These are phyloP conservation scores for Mylabris phalerata DNA, from an alignment of 1,140 invertebrate species.

Conservation along the genomic window DNA sequence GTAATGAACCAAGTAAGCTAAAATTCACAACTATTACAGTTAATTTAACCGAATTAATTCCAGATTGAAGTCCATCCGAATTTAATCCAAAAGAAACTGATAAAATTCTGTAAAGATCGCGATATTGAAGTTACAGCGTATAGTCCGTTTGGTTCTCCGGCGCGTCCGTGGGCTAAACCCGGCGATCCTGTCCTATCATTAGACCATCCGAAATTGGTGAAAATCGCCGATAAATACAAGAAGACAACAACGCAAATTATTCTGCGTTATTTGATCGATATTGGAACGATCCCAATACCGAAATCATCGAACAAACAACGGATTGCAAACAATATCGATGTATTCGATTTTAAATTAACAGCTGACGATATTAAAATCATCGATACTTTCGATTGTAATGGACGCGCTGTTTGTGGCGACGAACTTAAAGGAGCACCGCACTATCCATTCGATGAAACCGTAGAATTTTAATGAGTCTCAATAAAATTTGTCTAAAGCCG, in stretches of 20 bases:
- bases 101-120: conserved; percentile 49
- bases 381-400: conserved; percentile 39
- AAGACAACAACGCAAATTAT: conserved; percentile 57
- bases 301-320: conserved; percentile 54
- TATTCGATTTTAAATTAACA: conserved; percentile 51
- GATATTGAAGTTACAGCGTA: conserved; percentile 67
- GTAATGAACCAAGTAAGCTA: conserved; percentile 54
- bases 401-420: conserved; percentile 14
- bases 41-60: conserved; percentile 6
- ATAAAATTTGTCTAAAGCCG: neutral
- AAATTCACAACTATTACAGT: too few species aligned
- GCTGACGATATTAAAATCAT: conserved; percentile 43
- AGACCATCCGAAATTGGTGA: conserved; percentile 53
- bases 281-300: conserved; percentile 52
- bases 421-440: conserved; percentile 20
- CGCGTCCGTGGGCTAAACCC: conserved; percentile 58
- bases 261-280: conserved; percentile 49
- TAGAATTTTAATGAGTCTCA: conserved; percentile 34
- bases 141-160: conserved; percentile 63
- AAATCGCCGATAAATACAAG: conserved; percentile 53
- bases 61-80: conserved; percentile 35
- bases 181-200: conserved; percentile 57
- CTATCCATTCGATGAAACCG: conserved; percentile 23
- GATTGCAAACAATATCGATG: conserved; percentile 50
- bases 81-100: conserved; percentile 34